Evolutionary conservation across 2,888 invertebrate genomes (phyloP), one percentile per base, ranked within the genome.

Genomic region (Platyscelio sp.): DNA sequence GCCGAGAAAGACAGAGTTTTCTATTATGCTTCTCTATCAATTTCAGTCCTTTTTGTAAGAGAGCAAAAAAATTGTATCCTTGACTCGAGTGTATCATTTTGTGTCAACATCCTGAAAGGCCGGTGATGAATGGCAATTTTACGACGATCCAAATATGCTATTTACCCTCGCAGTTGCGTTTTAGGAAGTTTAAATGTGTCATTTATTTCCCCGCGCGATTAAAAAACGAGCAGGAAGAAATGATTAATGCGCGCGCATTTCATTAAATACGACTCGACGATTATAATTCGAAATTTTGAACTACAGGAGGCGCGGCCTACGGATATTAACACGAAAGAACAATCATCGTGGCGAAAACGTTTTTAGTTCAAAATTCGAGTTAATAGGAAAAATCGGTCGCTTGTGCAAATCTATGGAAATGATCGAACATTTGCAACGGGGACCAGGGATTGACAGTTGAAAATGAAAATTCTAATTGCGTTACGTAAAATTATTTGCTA

Each of bases 11-110:
- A 46, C 58, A 33, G 60, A 20, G 29, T 43, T 63, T 60, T 29
- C 71, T 80, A 71, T 80, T 68, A 72, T 58, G 63, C 79, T 58
- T 63, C 70, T 80, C 70, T 67, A 85, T 81, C 85, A 81, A 74
- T 77, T 85, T 81, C 76, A 72, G 67, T 51, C 43, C 65, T 80
- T 75, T 84, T 80, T 75, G 43, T 43, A 33, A 24, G 24, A 15
- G 40, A 22, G 43, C 20, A 68, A 75, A 80, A 84, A 76, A 77
- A 80, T 67, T 68, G 79, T 79, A 79, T 71, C 74, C 78, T 74
- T 70, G 83, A 83, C 83, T 83, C 72, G 81, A 85, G 85, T 82
- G 85, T 85, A 82, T 82, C 85, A 85, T 82, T 79, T 78, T 70
- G 78, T 68, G 85, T 81, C 85, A 82, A 82, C 81, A 77, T 78